A percentile compares a stretch with the other conserved stretches of the same genome.
phyloP scores from a whole-genome alignment of 1,140 invertebrate genomes.

The Bombus affinis region DNA sequence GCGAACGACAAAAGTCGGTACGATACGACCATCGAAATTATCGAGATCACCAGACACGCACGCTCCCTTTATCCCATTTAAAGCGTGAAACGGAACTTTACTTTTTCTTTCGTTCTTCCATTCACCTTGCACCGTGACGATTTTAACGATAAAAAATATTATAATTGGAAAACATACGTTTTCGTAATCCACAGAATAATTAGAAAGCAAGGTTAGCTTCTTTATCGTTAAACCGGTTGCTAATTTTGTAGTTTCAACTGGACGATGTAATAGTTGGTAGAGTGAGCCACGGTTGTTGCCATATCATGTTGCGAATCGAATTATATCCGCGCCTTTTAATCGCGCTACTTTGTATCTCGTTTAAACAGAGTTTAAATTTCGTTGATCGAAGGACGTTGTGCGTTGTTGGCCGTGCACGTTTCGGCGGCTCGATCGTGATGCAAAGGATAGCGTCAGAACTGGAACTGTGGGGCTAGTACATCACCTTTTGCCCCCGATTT shows the following conservation, averaged over 20 bases:
- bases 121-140: background rate
- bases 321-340: no score
- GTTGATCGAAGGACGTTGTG: background rate
- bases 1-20: background rate
- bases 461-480: constrained; percentile 5
- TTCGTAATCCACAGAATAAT: background rate
- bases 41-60: background rate
- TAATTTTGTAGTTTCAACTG: no score
- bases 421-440: constrained; percentile 19
- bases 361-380: no score
- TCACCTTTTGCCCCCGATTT: constrained; percentile 50
- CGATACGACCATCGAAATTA: background rate
- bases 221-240: background rate
- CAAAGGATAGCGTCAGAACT: constrained; percentile 24
- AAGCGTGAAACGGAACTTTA: background rate
- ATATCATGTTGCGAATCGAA: no score
- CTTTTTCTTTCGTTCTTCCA: background rate
- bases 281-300: no score
- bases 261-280: no score
- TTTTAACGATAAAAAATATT: background rate
- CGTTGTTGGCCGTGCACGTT: constrained; percentile 3
- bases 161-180: no score
- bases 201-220: background rate
- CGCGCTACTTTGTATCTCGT: no score
- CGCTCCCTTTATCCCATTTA: background rate